These are phyloP conservation scores for Osmerus eperlanus DNA, from an alignment of 2,113 vertebrate species.

Conservation along the genomic window DNA sequence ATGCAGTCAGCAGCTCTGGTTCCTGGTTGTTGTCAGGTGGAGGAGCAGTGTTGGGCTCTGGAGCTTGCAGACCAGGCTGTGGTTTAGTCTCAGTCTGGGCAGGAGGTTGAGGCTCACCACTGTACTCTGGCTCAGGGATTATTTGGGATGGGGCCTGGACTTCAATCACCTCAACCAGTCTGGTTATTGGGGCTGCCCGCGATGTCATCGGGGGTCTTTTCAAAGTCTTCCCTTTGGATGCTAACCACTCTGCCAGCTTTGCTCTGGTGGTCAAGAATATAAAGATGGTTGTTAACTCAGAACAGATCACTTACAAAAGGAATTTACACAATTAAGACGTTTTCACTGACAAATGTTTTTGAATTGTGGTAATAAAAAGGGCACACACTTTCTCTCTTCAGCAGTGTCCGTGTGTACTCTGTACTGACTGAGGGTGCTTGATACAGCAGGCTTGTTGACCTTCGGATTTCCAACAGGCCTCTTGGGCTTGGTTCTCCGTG, in stretches of 20 bases:
- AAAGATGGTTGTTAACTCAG: slow-evolving; percentile 3
- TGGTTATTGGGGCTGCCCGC: slow-evolving; percentile 23
- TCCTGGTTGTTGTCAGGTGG: not conserved
- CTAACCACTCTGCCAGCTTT: slow-evolving; percentile 77
- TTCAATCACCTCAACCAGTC: slow-evolving; percentile 16
- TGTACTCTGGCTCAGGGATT: not conserved
- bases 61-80: not conserved
- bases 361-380: not conserved
- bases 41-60: not conserved
- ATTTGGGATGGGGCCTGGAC: slow-evolving; percentile 1
- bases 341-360: no score
- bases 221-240: slow-evolving; percentile 75
- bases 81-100: slow-evolving; percentile 14
- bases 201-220: slow-evolving; percentile 72
- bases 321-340: not conserved
- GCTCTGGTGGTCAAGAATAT: slow-evolving; percentile 60
- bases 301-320: not conserved
- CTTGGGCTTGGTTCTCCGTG: slow-evolving; percentile 45
- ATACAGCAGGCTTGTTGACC: slow-evolving; percentile 48
- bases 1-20: not conserved
- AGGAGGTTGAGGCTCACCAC: not conserved
- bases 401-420: slow-evolving; percentile 59
- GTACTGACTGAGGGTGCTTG: slow-evolving; percentile 60
- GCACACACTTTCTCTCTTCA: slow-evolving; percentile 77
- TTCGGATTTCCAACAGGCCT: slow-evolving; percentile 44